Evolutionary conservation across 2,113 vertebrate genomes (phyloP).

Genomic region (Carassius auratus): DNA sequence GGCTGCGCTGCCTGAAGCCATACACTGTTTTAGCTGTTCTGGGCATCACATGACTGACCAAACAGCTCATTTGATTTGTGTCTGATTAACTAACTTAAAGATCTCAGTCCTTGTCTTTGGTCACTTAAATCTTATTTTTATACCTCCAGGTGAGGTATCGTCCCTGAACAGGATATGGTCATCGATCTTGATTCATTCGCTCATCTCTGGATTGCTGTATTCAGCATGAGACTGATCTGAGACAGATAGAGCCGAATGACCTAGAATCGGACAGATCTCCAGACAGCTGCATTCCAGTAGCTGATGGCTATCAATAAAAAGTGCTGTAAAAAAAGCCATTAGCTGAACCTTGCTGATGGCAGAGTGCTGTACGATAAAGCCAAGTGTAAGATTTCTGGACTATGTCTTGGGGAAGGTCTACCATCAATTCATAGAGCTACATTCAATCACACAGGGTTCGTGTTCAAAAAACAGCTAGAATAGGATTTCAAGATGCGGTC

Average conservation of each 20-base stretch:
- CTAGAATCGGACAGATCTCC: slow-evolving; percentile 43
- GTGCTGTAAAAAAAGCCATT: slow-evolving; percentile 43
- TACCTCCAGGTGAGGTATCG: not conserved
- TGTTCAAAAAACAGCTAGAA: not conserved
- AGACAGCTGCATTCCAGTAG: slow-evolving; percentile 53
- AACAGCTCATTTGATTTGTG: slow-evolving; percentile 28
- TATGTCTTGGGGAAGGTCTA: not conserved
- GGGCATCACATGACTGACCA: slow-evolving; percentile 47
- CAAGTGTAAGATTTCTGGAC: slow-evolving; percentile 8
- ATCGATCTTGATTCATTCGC: not conserved
- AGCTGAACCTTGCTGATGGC: slow-evolving; percentile 33
- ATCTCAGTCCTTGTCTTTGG: slow-evolving; percentile 11
- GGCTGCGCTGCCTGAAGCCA: slow-evolving; percentile 40
- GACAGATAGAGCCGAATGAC: slow-evolving; percentile 47
- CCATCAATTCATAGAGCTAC: not conserved
- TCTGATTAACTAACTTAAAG: slow-evolving; percentile 36
- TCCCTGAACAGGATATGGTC: slow-evolving; percentile 21
- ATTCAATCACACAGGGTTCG: too few relatives aligned
- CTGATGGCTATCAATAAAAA: slow-evolving; percentile 49
- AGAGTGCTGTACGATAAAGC: not conserved
- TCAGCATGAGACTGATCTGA: slow-evolving; percentile 38
- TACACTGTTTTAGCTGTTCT: slow-evolving; percentile 47
- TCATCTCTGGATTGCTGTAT: slow-evolving; percentile 26
- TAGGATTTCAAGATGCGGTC: not conserved
- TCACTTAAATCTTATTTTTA: not conserved